Conservation (phyloP, 2,797 vertebrate species). For the Danio jaintianensis region DNA sequence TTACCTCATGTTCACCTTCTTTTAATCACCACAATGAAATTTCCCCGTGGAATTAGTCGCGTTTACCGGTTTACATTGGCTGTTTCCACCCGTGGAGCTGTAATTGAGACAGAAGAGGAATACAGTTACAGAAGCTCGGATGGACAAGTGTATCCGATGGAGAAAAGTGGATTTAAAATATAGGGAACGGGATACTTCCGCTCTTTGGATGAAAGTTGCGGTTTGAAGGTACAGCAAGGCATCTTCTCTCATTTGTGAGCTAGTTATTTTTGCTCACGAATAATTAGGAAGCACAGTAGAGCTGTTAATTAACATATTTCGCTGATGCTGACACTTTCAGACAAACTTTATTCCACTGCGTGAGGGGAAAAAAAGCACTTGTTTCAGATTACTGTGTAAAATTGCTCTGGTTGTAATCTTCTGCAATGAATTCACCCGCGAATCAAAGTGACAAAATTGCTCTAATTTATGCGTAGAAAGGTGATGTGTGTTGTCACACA, state of each 20-base stretch:
- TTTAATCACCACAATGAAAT: conserved; percentile 23
- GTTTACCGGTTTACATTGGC: conserved; percentile 9
- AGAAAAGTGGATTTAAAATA: conserved; percentile 47
- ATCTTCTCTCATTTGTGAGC: conserved; percentile 9
- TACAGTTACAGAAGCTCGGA: conserved; percentile 29
- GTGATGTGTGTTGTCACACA: conserved; percentile 4
- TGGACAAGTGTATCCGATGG: conserved; percentile 50
- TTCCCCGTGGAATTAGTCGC: conserved; percentile 26
- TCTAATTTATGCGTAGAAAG: neutral
- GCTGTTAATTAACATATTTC: neutral
- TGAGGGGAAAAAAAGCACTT: neutral
- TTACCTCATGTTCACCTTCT: neutral
- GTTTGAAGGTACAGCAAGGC: conserved; percentile 56
- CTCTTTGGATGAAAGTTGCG: conserved; percentile 52
- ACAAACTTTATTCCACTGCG: conserved; percentile 15
- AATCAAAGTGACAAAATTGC: neutral
- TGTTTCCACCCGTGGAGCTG: conserved; percentile 25
- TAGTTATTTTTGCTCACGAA: neutral
- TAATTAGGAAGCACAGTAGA: neutral
- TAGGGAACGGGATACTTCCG: conserved; percentile 23
- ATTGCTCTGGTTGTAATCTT: neutral
- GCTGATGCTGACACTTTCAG: neutral
- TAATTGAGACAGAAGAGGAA: conserved; percentile 7
- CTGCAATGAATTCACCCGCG: neutral
- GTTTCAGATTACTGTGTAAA: neutral